Conservation (phyloP, 2,113 vertebrate species). For the Ceratotherium simum region DNA sequence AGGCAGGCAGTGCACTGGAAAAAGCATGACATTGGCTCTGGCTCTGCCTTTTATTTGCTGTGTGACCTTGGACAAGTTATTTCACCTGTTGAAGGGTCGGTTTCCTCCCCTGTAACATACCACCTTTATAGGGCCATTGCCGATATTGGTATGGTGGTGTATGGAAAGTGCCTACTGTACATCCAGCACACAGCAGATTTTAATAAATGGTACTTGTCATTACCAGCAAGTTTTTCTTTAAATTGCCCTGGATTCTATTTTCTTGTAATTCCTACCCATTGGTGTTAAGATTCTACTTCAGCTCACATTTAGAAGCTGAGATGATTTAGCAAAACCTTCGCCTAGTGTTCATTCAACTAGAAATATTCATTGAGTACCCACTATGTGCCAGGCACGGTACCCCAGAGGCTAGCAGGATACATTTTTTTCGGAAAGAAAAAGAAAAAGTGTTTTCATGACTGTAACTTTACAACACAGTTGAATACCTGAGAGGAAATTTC, state of each 20-base stretch:
- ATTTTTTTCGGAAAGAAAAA: no score
- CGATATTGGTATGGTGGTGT: background rate
- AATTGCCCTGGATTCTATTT: background rate
- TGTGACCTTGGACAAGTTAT: constrained; percentile 18
- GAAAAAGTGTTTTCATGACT: no score
- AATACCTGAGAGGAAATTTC: no score
- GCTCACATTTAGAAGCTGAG: no score
- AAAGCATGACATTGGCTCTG: background rate
- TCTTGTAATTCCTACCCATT: no score
- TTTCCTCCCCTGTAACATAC: background rate
- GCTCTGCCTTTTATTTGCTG: background rate
- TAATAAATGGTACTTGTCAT: background rate
- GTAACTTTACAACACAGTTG: no score
- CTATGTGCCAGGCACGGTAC: no score
- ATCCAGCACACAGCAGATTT: background rate
- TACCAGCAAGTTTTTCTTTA: background rate
- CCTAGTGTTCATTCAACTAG: no score
- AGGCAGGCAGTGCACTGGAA: background rate
- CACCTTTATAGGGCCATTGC: background rate
- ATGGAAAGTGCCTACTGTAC: background rate
- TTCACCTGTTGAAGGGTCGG: background rate
- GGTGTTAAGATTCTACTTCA: no score
- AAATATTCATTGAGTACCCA: no score
- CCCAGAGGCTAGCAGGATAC: no score
- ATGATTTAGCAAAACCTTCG: no score